Evolutionary conservation across 2,113 vertebrate genomes (phyloP).

Genomic region (Petroica traversi): DNA sequence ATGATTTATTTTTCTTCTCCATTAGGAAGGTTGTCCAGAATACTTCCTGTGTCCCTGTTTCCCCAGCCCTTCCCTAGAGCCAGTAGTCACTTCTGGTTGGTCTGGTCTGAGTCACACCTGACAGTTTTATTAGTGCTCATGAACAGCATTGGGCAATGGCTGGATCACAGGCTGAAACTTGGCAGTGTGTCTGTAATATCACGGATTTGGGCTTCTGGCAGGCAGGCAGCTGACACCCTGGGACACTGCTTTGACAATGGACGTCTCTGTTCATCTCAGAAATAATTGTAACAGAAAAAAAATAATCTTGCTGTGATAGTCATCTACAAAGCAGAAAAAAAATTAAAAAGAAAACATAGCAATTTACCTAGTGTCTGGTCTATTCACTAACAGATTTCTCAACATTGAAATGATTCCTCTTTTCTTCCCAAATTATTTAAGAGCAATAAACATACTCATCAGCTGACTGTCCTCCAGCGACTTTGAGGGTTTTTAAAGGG

Average conservation of each 20-base stretch:
- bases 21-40: neutral
- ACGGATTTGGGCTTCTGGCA: slow-evolving; percentile 12
- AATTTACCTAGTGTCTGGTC: slow-evolving; percentile 18
- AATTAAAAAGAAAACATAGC: neutral
- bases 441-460: slow-evolving; percentile 38
- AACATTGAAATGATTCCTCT: neutral
- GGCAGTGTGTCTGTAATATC: neutral
- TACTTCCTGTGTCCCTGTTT: neutral
- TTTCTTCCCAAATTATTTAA: slow-evolving; percentile 43
- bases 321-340: neutral
- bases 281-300: slow-evolving; percentile 16
- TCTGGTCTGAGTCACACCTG: slow-evolving; percentile 45
- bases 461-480: neutral
- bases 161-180: slow-evolving; percentile 31
- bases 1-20: slow-evolving; percentile 24
- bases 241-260: slow-evolving; percentile 7
- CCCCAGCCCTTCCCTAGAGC: neutral
- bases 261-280: slow-evolving; percentile 40
- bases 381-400: slow-evolving; percentile 5
- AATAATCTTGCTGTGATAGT: neutral
- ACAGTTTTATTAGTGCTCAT: slow-evolving; percentile 14
- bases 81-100: neutral
- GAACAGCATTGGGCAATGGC: slow-evolving; percentile 1
- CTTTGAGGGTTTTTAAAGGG: slow-evolving; percentile 28
- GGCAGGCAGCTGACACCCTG: neutral